These are phyloP conservation scores for Lasioglossum leucozonium DNA, from an alignment of 2,888 invertebrate genomes.

Conservation along the genomic window DNA sequence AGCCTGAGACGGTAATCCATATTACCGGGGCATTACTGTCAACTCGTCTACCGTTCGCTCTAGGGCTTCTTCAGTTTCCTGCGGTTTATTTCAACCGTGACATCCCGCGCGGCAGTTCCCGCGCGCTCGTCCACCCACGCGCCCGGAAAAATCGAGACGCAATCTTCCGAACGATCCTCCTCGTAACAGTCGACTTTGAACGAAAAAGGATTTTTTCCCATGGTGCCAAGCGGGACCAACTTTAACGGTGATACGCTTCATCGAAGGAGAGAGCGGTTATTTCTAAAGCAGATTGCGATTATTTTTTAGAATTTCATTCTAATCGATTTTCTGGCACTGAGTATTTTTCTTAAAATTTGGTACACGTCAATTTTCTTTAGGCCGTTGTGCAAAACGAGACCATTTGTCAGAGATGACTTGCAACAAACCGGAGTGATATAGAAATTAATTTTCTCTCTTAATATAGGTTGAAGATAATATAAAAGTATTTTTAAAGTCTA, in stretches of 20 bases:
- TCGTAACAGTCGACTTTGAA: background rate
- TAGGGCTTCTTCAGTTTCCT: constrained; percentile 55
- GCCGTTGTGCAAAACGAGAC: background rate
- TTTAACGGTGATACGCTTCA: background rate
- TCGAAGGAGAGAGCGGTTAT: too few relatives aligned
- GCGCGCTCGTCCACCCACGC: constrained; percentile 3
- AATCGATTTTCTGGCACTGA: background rate
- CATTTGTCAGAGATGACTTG: too few relatives aligned
- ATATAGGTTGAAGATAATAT: too few relatives aligned
- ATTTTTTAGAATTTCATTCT: background rate
- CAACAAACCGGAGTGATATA: too few relatives aligned
- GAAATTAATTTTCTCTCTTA: too few relatives aligned
- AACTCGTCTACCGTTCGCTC: constrained; percentile 36
- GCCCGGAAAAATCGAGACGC: constrained; percentile 8
- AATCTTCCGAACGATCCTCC: background rate
- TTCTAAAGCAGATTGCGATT: too few relatives aligned
- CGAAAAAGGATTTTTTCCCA: background rate
- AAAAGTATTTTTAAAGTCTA: too few relatives aligned
- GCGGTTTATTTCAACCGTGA: constrained; percentile 33
- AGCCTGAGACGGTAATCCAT: constrained; percentile 48
- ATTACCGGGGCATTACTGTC: constrained; percentile 60
- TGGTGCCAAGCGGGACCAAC: background rate
- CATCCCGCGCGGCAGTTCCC: constrained; percentile 17
- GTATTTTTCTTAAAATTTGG: background rate
- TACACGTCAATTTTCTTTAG: background rate